Base-by-base conservation (phyloP, 2,888 invertebrate species). In the Dione vanillae region DNA sequence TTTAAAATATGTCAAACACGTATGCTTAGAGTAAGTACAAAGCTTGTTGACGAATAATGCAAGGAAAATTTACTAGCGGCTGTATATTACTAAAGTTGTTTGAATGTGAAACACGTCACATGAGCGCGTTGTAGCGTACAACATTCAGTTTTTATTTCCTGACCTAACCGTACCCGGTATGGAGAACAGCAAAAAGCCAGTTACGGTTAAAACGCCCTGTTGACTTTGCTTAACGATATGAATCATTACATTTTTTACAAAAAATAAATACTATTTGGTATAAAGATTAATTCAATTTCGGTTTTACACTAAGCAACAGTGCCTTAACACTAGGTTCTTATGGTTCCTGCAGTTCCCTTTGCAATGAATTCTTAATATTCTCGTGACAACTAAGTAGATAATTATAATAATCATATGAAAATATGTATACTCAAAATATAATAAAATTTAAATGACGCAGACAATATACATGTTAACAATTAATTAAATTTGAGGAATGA, bases 101-200 rank as follows among this genome's bases (percentile, higher is more conserved):
- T 71, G 71, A 66, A 75, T 67, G 67, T 71, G 64, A 61, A 71
- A 71, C 71, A 71, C 75, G 73, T 71, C 51, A 64, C 52, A 51
- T 49, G 69, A 27, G 65, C 67, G 70, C 65, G 64, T 40, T 65
- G 68, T 71, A 73, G 52, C 64, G 62, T 67, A 59, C 67, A 64
- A 66, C 65, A 47, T 68, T 62, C 62, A 69, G 58, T 65, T 74
- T 74, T 74, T 71, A 73, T 72, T 72, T 65, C 65, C 65, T 61
- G 51, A 65, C 49, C 66, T 27, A 67, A 59, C 66, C 51, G 52
- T 41, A 43, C 62, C 47, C 40, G 56, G 37, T 45, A 64, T 40
- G 47, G 37, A 37, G 19, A 54, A 20, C 37, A 67, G 27, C 49
- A 51, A 51, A 67, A 67, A 67, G 59, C 27, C 19, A 20, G 37